Percentiles rank a stretch among this genome's conserved stretches.
These are phyloP conservation scores for Melanerpes formicivorus DNA, from an alignment of 2,113 vertebrate species.

Conservation along the genomic window DNA sequence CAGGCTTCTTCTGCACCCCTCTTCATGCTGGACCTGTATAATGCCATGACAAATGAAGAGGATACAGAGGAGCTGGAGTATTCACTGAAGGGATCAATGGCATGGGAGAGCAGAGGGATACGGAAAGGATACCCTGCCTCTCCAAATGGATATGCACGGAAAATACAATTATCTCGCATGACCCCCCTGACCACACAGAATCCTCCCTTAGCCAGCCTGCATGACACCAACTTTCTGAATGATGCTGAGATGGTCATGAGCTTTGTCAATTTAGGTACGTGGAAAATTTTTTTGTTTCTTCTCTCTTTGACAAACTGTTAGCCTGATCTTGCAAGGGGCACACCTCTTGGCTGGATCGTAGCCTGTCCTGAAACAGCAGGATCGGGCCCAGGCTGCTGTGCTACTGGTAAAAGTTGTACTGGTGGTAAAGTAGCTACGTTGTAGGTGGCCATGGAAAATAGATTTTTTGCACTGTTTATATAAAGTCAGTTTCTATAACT, in stretches of 20 bases:
- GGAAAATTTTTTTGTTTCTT: conserved; percentile 51
- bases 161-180: conserved; percentile 83
- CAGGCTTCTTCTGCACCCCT: conserved; percentile 96
- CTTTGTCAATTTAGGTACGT: conserved; percentile 98
- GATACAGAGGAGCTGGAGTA: conserved; percentile 82
- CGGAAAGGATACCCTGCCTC: conserved; percentile 84
- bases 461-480: conserved; percentile 72
- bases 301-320: conserved; percentile 32
- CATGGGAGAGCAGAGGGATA: conserved; percentile 81
- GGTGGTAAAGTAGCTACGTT: conserved; percentile 66
- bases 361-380: conserved; percentile 26
- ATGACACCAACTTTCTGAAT: conserved; percentile 96
- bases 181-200: conserved; percentile 82
- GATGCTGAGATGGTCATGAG: conserved; percentile 99
- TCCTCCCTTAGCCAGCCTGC: conserved; percentile 87
- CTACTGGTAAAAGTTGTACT: conserved; percentile 24
- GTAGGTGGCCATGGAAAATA: conserved; percentile 75
- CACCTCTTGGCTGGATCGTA: neutral
- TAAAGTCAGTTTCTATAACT: conserved; percentile 78
- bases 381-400: neutral
- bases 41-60: conserved; percentile 95
- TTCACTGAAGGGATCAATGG: conserved; percentile 79
- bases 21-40: conserved; percentile 99
- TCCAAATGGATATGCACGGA: conserved; percentile 87
- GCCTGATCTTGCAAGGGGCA: neutral